A percentile compares a stretch with the other conserved stretches of the same genome.
Evolutionary conservation across 1,140 invertebrate genomes (phyloP).

Genomic region (Ooceraea biroi): DNA sequence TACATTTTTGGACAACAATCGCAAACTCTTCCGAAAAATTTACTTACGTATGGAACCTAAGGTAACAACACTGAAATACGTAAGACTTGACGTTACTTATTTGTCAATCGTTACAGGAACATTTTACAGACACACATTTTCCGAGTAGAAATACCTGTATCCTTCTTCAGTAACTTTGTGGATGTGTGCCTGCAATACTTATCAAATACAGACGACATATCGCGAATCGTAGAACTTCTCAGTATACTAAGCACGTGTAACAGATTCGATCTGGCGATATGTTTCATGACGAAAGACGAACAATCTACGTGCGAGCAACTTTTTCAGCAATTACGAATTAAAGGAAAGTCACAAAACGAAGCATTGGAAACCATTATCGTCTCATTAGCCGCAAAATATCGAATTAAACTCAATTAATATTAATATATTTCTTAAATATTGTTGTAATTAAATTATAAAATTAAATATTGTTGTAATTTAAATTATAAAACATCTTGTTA

Average conservation of each 20-base stretch:
- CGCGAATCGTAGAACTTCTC: slow-evolving; percentile 74
- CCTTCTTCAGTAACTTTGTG: slow-evolving; percentile 75
- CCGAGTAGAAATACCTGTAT: slow-evolving; percentile 72
- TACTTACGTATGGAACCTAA: slow-evolving; percentile 43
- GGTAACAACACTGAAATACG: slow-evolving; percentile 19
- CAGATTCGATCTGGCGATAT: slow-evolving; percentile 75
- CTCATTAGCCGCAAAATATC: slow-evolving; percentile 61
- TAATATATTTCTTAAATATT: no score
- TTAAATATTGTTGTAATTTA: no score
- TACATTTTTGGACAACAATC: slow-evolving; percentile 58
- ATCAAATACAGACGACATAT: slow-evolving; percentile 32
- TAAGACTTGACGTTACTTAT: not conserved
- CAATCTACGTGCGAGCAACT: slow-evolving; percentile 64
- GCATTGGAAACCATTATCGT: slow-evolving; percentile 27
- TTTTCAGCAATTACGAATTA: slow-evolving; percentile 65
- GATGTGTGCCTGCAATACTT: slow-evolving; percentile 47
- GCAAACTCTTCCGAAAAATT: slow-evolving; percentile 59
- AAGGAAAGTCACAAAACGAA: not conserved
- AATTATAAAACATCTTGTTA: no score
- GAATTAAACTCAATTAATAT: slow-evolving; percentile 34
- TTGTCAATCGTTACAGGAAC: slow-evolving; percentile 63
- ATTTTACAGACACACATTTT: slow-evolving; percentile 71
- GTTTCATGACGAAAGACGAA: slow-evolving; percentile 73
- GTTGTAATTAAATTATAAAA: not conserved
- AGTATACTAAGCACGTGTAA: slow-evolving; percentile 74